Evolutionary conservation across 2,797 vertebrate genomes (phyloP).

Genomic region (Centroberyx gerrardi): DNA sequence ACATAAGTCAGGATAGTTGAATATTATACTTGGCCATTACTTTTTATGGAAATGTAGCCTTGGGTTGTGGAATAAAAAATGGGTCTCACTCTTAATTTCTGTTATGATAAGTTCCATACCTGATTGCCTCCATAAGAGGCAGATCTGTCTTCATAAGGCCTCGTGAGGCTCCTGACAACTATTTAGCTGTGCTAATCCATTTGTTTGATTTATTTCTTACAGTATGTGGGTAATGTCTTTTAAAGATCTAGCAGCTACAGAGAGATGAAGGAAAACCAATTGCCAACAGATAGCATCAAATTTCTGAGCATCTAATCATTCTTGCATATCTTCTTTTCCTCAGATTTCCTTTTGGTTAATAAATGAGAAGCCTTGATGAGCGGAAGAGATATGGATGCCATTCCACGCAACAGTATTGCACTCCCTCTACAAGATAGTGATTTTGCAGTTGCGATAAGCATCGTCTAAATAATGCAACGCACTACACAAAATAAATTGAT

Average conservation of each 20-base stretch:
- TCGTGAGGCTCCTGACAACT: conserved; percentile 81
- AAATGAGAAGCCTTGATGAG: conserved; percentile 80
- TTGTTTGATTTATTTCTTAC: conserved; percentile 86
- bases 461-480: conserved; percentile 79
- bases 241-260: conserved; percentile 78
- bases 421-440: conserved; percentile 72
- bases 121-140: conserved; percentile 84
- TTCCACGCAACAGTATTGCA: conserved; percentile 54
- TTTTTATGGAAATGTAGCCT: conserved; percentile 87
- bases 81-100: conserved; percentile 85
- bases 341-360: conserved; percentile 78
- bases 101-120: conserved; percentile 88
- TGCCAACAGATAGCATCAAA: conserved; percentile 80
- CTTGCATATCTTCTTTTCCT: conserved; percentile 71
- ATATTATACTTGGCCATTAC: conserved; percentile 85
- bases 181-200: conserved; percentile 85
- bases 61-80: conserved; percentile 84
- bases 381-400: conserved; percentile 70
- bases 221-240: conserved; percentile 82
- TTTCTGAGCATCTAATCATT: conserved; percentile 76
- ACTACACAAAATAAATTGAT: conserved; percentile 76
- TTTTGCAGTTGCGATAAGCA: conserved; percentile 73
- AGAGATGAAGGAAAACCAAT: conserved; percentile 79
- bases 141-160: conserved; percentile 85
- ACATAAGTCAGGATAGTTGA: conserved; percentile 81